A percentile compares a stretch with the other conserved stretches of the same genome.
phyloP scores from a whole-genome alignment of 2,797 vertebrate genomes.

The Rachycentron canadum region DNA sequence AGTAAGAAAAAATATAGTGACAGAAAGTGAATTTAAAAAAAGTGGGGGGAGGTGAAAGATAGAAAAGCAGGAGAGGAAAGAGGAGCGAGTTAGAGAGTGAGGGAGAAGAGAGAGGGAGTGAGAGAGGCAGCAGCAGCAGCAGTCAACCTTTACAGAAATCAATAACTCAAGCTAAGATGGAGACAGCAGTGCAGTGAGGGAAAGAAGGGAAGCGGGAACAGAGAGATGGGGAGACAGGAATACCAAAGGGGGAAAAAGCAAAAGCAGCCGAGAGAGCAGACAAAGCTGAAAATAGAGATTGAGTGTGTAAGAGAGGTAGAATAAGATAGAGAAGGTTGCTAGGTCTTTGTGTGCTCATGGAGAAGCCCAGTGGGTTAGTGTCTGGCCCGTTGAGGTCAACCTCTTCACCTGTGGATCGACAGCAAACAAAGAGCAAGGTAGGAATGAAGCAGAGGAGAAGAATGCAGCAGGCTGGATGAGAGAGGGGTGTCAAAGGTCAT shows the following conservation, averaged over 20 bases:
- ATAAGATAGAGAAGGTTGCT: conserved; percentile 62
- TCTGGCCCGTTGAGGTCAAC: conserved; percentile 61
- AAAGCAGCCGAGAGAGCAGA: conserved; percentile 38
- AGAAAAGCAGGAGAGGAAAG: conserved; percentile 27
- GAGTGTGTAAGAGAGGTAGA: conserved; percentile 50
- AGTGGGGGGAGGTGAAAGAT: conserved; percentile 31
- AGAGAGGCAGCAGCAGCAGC: conserved; percentile 36
- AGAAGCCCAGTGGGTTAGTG: conserved; percentile 60
- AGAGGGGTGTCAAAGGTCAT: conserved; percentile 65
- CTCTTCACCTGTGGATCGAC: conserved; percentile 70
- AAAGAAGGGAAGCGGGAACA: conserved; percentile 41
- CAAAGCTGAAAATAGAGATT: conserved; percentile 56
- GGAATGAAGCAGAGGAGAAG: conserved; percentile 46
- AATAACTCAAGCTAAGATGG: conserved; percentile 72
- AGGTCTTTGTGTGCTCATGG: conserved; percentile 59
- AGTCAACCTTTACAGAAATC: conserved; percentile 80
- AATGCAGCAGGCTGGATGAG: conserved; percentile 52
- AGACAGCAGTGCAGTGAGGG: conserved; percentile 67
- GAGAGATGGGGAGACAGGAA: conserved; percentile 48
- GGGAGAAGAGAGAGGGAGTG: conserved; percentile 43
- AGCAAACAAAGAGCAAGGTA: conserved; percentile 68
- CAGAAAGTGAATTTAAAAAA: conserved; percentile 24
- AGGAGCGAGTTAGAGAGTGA: conserved; percentile 1
- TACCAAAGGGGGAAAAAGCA: conserved; percentile 51
- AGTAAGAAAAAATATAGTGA: conserved; percentile 23